Evolutionary conservation across 2,113 vertebrate species (phyloP), one percentile per base, ranked within the genome.

Genomic region (Podilymbus podiceps): DNA sequence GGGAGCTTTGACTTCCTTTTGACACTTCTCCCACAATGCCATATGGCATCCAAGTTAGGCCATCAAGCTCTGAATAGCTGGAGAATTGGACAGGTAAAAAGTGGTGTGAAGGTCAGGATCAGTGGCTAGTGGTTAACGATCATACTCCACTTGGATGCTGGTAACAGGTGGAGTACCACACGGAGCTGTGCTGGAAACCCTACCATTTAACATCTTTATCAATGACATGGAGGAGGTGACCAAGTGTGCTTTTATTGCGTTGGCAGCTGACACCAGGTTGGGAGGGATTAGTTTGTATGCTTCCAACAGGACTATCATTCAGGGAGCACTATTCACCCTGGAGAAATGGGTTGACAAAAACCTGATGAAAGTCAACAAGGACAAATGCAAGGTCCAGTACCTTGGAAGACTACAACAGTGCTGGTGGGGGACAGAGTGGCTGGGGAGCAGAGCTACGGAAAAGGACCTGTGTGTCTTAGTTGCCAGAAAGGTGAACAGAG

Each of bases 181-280:
- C 4, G 4, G 56, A 33, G 18, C n/a, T 40, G 42, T 17, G 24
- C 49, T 64, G 67, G 19, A 47, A 79, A 42, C n/a, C 10, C 63
- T 49, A 23, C 66, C 56, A 30, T 47, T 63, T 13, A 40, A 55
- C 9, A 5, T 24, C 56, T 24, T 72, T 56, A 49, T n/a, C 28
- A 28, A 13, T 38, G 47, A 24, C 7, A 12, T 18, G 23, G 47
- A 53, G 64, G 55, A 88, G 42, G 28, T 38, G 40, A 14, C 30
- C 2, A 11, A 55, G 47, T 3, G 9, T 31, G 25, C 5, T 55
- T 49, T 28, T 40, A 23, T 23, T 3, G 0, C 38, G 25, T 2
- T 15, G 58, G 49, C 20, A 42, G 42, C 30, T 50, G 42, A n/a
- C 22, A 44, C 35, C 59, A 35, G 42, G 30, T 21, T 50, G 35